Base-by-base conservation (phyloP, 2,888 invertebrate genomes). In the Laspeyria flexula region DNA sequence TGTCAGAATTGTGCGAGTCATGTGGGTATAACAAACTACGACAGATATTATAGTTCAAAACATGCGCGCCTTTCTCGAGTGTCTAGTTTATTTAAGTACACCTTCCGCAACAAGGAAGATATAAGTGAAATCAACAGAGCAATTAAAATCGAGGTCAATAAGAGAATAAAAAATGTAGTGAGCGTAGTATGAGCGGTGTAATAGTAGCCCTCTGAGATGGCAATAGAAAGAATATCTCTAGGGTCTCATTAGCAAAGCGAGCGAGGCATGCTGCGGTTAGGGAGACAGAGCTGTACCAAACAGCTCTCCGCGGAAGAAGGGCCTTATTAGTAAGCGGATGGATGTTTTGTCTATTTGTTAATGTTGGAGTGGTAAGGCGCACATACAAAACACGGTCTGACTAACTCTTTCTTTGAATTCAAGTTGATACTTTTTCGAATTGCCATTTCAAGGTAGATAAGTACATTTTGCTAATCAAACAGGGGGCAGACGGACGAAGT, bases 181-280 rank as follows among this genome's bases (percentile, higher is more conserved):
- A 59, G 57, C 50, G 41, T 60, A 50, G 43, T 49, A 42, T 54
- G 53, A 50, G 62, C 38, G 47, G 43, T 43, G 38, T 49, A 55
- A 60, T 53, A 38, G 44, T 23, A 47, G 43, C 63, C 47, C 58
- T 62, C 50, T 61, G 70, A 64, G 62, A 73, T 57, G 55, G 70
- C 67, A 73, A 68, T 73, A 58, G 66, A 67, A 71, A 69, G 71
- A 69, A 69, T 71, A 71, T 63, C 66, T 76, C 75, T 72, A 76
- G 79, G 68, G 77, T 67, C 83, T 83, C 82, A 83, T 84, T 84
- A 84, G 80, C 62, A 68, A 59, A 71, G 71, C 71, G 73, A 76
- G 72, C 74, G 75, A 75, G 61, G 74, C 80, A 75, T 77, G 72
- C 72, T 63, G 70, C 53, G 67, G 73, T 67, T 60, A 66, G 63